Conservation (phyloP, 2,113 vertebrate genomes). For the Chroicocephalus ridibundus region DNA sequence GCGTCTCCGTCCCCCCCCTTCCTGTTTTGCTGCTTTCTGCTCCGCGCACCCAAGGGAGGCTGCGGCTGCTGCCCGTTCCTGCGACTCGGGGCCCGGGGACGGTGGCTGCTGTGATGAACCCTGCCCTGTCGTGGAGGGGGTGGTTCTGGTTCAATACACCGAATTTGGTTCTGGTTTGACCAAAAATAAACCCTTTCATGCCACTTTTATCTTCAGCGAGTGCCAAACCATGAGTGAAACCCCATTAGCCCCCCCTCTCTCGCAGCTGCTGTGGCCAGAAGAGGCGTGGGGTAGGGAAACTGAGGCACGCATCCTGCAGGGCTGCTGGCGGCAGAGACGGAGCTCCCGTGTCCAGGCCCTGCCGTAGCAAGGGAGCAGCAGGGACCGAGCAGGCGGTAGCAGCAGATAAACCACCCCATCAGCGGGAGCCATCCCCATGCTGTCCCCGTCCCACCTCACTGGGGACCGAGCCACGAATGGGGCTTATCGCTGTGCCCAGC, state of each 20-base stretch:
- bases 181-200: not conserved
- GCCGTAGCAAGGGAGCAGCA: not conserved
- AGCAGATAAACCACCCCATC: not conserved
- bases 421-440: accelerated
- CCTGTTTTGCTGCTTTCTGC: not conserved
- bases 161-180: not conserved
- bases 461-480: not conserved
- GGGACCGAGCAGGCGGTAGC: not conserved
- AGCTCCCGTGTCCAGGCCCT: not conserved
- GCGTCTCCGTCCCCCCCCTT: not conserved
- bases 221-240: not conserved
- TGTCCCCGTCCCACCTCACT: not conserved
- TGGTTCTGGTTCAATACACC: not conserved
- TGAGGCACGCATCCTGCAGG: not conserved
- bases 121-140: not conserved
- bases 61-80: not conserved
- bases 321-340: not conserved
- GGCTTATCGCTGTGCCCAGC: not conserved
- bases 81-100: not conserved
- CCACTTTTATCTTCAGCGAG: not conserved
- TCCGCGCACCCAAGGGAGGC: not conserved
- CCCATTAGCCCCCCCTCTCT: not conserved
- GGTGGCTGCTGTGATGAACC: not conserved
- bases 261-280: not conserved
- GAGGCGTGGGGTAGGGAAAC: not conserved